A percentile compares a stretch with the other conserved stretches of the same genome.
phyloP scores from a whole-genome alignment of 2,113 vertebrate genomes.

The Phrynocephalus versicolor region DNA sequence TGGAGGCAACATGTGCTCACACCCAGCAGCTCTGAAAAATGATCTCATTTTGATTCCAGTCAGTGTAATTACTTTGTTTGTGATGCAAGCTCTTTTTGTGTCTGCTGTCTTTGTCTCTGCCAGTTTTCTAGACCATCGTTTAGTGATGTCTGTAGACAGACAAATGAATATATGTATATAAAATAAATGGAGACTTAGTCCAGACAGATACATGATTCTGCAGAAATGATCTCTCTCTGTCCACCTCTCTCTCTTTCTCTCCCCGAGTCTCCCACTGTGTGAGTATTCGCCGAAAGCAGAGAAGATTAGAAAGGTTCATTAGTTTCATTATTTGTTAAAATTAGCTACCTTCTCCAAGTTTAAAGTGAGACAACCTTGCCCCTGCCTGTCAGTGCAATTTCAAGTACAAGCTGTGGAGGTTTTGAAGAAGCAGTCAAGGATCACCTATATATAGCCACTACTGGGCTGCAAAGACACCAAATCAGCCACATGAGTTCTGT shows the following conservation, averaged over 20 bases:
- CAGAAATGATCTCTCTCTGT: not conserved
- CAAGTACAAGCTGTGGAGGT: not conserved
- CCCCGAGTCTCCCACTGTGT: not conserved
- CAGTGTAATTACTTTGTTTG: slow-evolving; percentile 41
- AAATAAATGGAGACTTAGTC: not conserved
- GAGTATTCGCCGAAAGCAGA: not conserved
- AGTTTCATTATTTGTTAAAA: not conserved
- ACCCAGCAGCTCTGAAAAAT: slow-evolving; percentile 66
- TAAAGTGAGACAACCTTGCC: not conserved
- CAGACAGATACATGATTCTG: not conserved
- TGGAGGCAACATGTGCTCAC: slow-evolving; percentile 57
- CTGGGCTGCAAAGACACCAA: not conserved
- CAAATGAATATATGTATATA: not conserved
- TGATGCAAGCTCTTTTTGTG: slow-evolving; percentile 36
- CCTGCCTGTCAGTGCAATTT: not conserved
- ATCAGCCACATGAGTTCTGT: not conserved
- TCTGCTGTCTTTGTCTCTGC: slow-evolving; percentile 30
- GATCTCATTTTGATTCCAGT: slow-evolving; percentile 65
- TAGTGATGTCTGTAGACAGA: slow-evolving; percentile 23
- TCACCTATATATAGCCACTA: no score
- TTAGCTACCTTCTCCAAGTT: not conserved
- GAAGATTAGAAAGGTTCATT: slow-evolving; percentile 9
- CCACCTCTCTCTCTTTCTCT: no score
- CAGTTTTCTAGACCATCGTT: slow-evolving; percentile 33
- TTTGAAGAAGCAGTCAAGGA: not conserved